Conservation (phyloP, 2,888 invertebrate species). For the Leucophenga maculata region DNA sequence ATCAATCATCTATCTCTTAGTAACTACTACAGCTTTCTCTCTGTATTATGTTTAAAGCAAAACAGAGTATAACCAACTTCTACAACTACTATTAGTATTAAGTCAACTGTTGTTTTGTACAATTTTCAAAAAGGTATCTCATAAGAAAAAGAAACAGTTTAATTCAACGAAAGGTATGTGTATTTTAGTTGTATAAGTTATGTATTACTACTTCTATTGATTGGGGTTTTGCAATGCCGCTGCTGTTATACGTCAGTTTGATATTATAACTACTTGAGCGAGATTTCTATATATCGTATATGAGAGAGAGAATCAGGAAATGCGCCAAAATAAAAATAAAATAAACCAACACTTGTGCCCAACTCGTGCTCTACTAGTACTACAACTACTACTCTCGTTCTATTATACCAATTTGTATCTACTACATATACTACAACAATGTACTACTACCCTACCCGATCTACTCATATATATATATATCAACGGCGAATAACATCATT, state of each 20-base stretch:
- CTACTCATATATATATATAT: constrained; percentile 4
- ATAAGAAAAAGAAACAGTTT: neutral
- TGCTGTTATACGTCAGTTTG: constrained; percentile 1
- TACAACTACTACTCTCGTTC: neutral
- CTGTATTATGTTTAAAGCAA: neutral
- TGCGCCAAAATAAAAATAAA: neutral
- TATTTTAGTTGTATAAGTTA: constrained; percentile 17
- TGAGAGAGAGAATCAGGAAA: neutral
- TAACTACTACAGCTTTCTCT: constrained; percentile 3
- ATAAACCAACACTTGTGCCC: constrained; percentile 24
- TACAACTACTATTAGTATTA: neutral
- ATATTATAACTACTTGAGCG: too few relatives aligned
- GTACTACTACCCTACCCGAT: constrained; percentile 8
- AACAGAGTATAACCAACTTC: neutral
- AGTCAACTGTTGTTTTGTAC: constrained; percentile 23
- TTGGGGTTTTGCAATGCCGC: constrained; percentile 12
- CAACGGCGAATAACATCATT: neutral
- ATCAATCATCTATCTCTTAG: too few relatives aligned
- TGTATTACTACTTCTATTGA: constrained; percentile 18
- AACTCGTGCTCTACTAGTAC: neutral
- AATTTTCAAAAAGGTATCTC: neutral
- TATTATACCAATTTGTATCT: constrained; percentile 9
- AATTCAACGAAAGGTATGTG: constrained; percentile 8
- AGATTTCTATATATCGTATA: too few relatives aligned
- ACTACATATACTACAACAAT: constrained; percentile 10